Percentiles rank a stretch among this genome's conserved stretches.
Evolutionary conservation across 2,113 vertebrate genomes (phyloP).

Genomic region (Heloderma charlesbogerti): DNA sequence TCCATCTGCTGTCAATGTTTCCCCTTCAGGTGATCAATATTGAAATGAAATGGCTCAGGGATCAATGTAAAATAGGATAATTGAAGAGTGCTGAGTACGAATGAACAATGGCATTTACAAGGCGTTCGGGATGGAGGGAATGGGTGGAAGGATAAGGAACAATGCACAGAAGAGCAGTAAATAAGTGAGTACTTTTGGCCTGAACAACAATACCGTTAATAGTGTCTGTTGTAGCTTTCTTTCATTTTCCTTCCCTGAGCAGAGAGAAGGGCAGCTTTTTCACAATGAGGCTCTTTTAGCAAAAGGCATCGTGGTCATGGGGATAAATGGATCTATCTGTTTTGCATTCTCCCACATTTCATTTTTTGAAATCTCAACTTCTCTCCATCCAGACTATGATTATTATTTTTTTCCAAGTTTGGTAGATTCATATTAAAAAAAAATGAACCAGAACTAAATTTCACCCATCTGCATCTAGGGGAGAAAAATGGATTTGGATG

Average conservation of each 20-base stretch:
- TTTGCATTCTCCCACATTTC: too few relatives aligned
- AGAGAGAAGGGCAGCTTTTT: not conserved
- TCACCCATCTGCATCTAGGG: too few relatives aligned
- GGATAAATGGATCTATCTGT: too few relatives aligned
- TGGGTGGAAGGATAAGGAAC: rapidly evolving
- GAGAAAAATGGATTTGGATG: too few relatives aligned
- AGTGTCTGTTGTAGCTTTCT: not conserved
- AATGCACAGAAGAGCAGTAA: rapidly evolving
- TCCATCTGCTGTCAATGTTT: constrained; percentile 48
- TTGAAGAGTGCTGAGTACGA: constrained; percentile 19
- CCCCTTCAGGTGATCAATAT: constrained; percentile 46
- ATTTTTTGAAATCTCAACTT: too few relatives aligned
- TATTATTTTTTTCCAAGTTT: too few relatives aligned
- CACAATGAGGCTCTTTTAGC: not conserved
- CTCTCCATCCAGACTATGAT: too few relatives aligned
- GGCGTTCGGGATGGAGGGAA: not conserved
- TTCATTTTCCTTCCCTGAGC: not conserved
- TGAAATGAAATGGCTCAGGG: constrained; percentile 54
- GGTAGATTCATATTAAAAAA: too few relatives aligned
- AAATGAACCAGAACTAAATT: too few relatives aligned
- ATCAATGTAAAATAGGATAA: constrained; percentile 35
- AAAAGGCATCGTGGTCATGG: too few relatives aligned
- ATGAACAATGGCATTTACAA: constrained; percentile 39
- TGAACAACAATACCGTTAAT: not conserved
- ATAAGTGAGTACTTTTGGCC: not conserved